These are phyloP conservation scores for Tuberolachnus salignus DNA, from an alignment of 2,888 invertebrate species.

Conservation along the genomic window DNA sequence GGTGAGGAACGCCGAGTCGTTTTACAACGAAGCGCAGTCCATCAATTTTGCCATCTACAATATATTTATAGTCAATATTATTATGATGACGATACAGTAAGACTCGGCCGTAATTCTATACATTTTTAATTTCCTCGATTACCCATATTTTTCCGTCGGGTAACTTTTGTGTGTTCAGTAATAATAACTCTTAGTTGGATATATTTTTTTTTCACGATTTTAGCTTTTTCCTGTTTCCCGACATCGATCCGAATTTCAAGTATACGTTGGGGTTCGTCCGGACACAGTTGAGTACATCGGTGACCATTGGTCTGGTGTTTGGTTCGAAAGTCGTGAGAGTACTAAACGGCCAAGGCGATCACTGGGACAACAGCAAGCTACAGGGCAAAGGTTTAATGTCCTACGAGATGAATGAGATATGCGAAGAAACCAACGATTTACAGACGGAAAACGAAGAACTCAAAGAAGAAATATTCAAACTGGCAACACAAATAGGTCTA, in stretches of 20 bases:
- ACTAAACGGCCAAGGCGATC: conserved; percentile 83
- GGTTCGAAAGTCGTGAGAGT: conserved; percentile 85
- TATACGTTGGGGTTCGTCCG: conserved; percentile 89
- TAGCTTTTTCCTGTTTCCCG: conserved; percentile 84
- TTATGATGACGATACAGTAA: conserved; percentile 93
- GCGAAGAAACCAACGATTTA: conserved; percentile 81
- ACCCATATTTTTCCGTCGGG: neutral
- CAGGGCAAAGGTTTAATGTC: conserved; percentile 84
- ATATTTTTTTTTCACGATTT: conserved; percentile 58
- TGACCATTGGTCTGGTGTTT: conserved; percentile 82
- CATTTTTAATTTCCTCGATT: neutral
- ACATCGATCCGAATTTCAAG: conserved; percentile 89
- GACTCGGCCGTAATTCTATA: conserved; percentile 63
- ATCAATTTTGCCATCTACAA: conserved; percentile 95
- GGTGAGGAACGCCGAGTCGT: conserved; percentile 86
- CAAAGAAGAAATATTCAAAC: conserved; percentile 90
- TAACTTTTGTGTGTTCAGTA: conserved; percentile 25
- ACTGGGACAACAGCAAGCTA: conserved; percentile 83
- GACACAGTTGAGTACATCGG: conserved; percentile 89
- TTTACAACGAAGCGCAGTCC: conserved; percentile 90
- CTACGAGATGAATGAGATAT: conserved; percentile 84
- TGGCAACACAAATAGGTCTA: conserved; percentile 89
- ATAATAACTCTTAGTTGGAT: no score
- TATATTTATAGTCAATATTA: conserved; percentile 88
- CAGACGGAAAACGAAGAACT: conserved; percentile 90